Evolutionary conservation across 2,888 invertebrate genomes (phyloP).

Genomic region (Macaria liturata): DNA sequence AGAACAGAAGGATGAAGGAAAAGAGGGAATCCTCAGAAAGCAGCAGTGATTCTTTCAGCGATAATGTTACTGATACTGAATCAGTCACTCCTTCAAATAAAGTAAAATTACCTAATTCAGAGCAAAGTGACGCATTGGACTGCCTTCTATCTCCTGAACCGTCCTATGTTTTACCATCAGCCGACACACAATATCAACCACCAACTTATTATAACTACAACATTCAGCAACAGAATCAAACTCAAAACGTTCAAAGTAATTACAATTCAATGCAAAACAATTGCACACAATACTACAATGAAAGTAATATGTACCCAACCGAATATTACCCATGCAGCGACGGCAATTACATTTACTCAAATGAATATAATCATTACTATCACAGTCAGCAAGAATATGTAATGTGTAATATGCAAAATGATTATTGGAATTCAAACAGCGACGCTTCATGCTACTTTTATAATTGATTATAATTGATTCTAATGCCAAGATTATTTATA

Average conservation of each 20-base stretch:
- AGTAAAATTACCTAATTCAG: too few species aligned
- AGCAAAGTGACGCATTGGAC: too few species aligned
- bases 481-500: too few species aligned
- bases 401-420: slow-evolving; percentile 19
- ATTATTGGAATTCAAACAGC: slow-evolving; percentile 10
- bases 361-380: slow-evolving; percentile 21
- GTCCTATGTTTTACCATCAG: not conserved
- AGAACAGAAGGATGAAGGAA: slow-evolving; percentile 90
- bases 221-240: slow-evolving; percentile 7
- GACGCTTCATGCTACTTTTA: slow-evolving; percentile 2
- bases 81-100: slow-evolving; percentile 17
- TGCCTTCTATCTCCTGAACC: too few species aligned
- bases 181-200: slow-evolving; percentile 3
- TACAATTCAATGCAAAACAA: slow-evolving; percentile 4
- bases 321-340: slow-evolving; percentile 47
- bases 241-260: not conserved
- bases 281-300: slow-evolving; percentile 11
- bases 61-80: slow-evolving; percentile 31
- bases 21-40: slow-evolving; percentile 80
- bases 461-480: not conserved
- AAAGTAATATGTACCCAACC: slow-evolving; percentile 47
- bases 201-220: slow-evolving; percentile 4
- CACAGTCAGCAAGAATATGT: slow-evolving; percentile 26
- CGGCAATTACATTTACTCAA: not conserved
- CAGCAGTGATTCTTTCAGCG: slow-evolving; percentile 49